Evolutionary conservation across 2,888 invertebrate species (phyloP), one percentile per base, ranked within the genome.

Genomic region (Eucera pruinosa): DNA sequence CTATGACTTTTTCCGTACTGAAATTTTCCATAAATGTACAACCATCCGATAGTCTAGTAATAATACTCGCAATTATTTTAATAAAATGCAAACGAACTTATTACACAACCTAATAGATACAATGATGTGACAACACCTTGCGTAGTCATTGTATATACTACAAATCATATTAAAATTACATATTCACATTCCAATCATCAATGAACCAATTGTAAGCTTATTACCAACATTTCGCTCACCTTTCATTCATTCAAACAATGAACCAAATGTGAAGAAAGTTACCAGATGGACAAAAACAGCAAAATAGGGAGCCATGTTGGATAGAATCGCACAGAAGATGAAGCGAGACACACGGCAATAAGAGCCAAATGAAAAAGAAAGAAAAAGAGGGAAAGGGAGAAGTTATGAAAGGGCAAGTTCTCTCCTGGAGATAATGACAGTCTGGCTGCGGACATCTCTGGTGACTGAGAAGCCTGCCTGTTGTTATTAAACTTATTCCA

Each of bases 401-500:
- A 61, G 27, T 78, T 73, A 65, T 70, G 73, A 73, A 61, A 68
- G 79, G 71, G 69, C 50, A 65, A 48, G 48, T 55, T 68, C 72
- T 54, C 67, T 67, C 13, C 48, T 23, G 41, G 52, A 58, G 82
- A 74, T 83, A 83, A 83, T 82, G 83, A 83, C 76, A 81, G 81
- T 73, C 75, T 45, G 58, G 71, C 74, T 67, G 64, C 72, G 67
- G 67, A 74, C 81, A 79, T 74, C 65, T 81, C 71, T 48, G 79
- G 79, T 81, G 81, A 83, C 83, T 81, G 72, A 69, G 78, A 81
- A 72, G 58, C 27, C 43, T 30, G 65, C 39, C 60, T 64, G 79
- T 71, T 76, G 69, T 79, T 79, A 83, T 83, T 83, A 83, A 83
- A 79, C 77, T 83, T 83, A 81, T 80, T 82, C 71, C 60, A 65